phyloP scores from a whole-genome alignment of 2,888 invertebrate genomes.

The Himalopsyche tibetana region DNA sequence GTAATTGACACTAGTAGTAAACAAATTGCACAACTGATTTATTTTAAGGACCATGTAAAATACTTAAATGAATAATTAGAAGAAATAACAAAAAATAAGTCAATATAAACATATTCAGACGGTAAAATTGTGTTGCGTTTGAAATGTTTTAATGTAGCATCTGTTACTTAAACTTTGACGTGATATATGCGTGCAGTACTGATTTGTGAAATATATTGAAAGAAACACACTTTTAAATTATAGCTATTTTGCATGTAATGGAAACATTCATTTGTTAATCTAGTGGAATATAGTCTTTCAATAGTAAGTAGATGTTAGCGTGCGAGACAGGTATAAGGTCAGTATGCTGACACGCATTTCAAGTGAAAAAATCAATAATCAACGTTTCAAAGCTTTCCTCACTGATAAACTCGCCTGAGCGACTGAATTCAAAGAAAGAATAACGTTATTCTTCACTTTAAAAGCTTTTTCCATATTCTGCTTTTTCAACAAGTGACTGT shows the following conservation, averaged over 20 bases:
- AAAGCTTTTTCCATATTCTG: not conserved
- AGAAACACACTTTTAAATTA: not conserved
- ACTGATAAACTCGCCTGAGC: not conserved
- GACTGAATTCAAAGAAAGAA: not conserved
- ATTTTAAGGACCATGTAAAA: too few relatives aligned
- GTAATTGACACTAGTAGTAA: too few relatives aligned
- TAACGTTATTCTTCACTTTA: not conserved
- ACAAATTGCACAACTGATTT: too few relatives aligned
- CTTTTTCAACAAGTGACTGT: not conserved
- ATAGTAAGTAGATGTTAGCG: conserved; percentile 25
- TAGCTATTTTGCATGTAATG: not conserved
- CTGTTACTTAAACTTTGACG: too few relatives aligned
- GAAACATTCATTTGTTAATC: not conserved
- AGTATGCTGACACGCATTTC: conserved; percentile 24
- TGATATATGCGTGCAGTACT: too few relatives aligned
- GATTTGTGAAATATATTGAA: too few relatives aligned
- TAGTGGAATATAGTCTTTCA: not conserved
- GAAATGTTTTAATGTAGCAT: too few relatives aligned
- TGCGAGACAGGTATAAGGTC: conserved; percentile 3
- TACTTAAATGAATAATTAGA: too few relatives aligned
- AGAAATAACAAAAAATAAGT: too few relatives aligned
- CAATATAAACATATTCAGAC: too few relatives aligned
- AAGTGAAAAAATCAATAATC: conserved; percentile 12
- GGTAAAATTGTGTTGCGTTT: too few relatives aligned
- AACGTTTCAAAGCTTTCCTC: conserved; percentile 5